Conservation (phyloP, 2,888 invertebrate species). For the Macrophya annulata region DNA sequence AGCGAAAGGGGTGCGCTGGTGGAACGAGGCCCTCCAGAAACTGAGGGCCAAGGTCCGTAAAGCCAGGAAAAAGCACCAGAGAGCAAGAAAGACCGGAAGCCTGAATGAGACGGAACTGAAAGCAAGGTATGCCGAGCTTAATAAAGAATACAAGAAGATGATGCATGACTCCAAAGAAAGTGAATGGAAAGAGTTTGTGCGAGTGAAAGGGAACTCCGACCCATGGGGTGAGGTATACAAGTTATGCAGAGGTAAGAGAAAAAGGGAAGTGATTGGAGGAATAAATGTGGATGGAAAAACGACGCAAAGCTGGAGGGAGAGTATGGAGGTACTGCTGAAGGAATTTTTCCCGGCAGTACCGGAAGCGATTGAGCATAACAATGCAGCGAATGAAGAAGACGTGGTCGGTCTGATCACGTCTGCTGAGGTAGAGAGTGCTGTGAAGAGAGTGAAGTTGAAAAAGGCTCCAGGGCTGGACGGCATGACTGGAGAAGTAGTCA, state of each 20-base stretch:
- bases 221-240: constrained; percentile 27
- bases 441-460: not conserved
- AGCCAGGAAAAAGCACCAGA: too few species aligned
- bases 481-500: not conserved
- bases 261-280: not conserved
- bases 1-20: too few species aligned
- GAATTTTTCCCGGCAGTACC: constrained; percentile 19
- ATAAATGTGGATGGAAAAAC: not conserved
- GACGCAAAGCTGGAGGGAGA: not conserved
- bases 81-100: too few species aligned
- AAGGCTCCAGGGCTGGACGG: constrained; percentile 36
- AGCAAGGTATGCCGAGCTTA: not conserved
- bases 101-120: not conserved
- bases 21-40: too few species aligned
- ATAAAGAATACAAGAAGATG: constrained; percentile 73
- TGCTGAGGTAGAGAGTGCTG: constrained; percentile 31
- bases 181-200: constrained; percentile 85
- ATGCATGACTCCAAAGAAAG: constrained; percentile 84
- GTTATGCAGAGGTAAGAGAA: not conserved
- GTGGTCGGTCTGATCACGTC: constrained; percentile 55
- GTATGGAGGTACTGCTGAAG: not conserved
- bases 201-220: constrained; percentile 81
- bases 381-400: not conserved
- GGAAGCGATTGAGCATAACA: not conserved
- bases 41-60: too few species aligned